These are phyloP conservation scores for Oplegnathus fasciatus DNA, from an alignment of 2,113 vertebrate genomes.

Conservation along the genomic window DNA sequence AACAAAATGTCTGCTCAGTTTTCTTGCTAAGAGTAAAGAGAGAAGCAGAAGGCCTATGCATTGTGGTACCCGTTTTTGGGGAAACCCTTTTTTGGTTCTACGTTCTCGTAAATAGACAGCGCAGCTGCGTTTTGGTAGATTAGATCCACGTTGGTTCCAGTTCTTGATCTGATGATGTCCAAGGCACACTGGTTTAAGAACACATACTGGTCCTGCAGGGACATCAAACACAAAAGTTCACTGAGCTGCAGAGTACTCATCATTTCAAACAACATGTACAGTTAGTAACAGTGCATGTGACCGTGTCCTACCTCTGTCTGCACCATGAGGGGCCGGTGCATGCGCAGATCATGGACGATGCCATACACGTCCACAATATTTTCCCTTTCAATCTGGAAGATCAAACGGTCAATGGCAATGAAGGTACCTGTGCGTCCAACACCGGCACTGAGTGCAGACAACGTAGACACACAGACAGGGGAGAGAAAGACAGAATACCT, in stretches of 20 bases:
- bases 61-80: constrained; percentile 27
- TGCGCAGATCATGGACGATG: constrained; percentile 91
- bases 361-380: constrained; percentile 91
- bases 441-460: constrained; percentile 87
- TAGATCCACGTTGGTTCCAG: constrained; percentile 89
- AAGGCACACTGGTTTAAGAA: constrained; percentile 95
- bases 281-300: not conserved
- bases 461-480: not conserved
- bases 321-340: constrained; percentile 96
- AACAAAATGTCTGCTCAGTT: constrained; percentile 42
- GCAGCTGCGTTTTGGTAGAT: constrained; percentile 94
- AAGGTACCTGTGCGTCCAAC: constrained; percentile 97
- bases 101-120: constrained; percentile 92
- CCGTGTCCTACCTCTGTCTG: constrained; percentile 93
- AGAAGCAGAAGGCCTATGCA: constrained; percentile 16
- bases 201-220: constrained; percentile 92
- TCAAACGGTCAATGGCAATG: constrained; percentile 93
- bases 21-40: not conserved
- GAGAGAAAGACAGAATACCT: not conserved
- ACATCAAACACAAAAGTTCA: constrained; percentile 9
- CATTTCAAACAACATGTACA: not conserved
- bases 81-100: constrained; percentile 68
- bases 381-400: constrained; percentile 95
- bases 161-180: constrained; percentile 93
- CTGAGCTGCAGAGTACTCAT: not conserved